Evolutionary conservation across 1,140 invertebrate genomes (phyloP), one percentile per base, ranked within the genome.

Genomic region (Cotesia typhae): DNA sequence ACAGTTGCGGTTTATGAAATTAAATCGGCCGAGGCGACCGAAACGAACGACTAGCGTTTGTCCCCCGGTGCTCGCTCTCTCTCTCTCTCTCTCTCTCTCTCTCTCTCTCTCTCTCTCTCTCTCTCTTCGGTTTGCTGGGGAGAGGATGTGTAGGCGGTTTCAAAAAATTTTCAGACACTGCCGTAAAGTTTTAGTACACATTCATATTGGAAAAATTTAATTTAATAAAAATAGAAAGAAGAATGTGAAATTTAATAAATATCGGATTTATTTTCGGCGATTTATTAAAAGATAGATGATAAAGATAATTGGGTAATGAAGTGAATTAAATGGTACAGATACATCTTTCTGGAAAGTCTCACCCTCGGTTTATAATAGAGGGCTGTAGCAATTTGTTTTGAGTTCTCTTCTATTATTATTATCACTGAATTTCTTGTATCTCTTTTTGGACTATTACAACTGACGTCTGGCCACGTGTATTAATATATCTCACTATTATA

Each of bases 1-100:
- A 85, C 84, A 86, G 84, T 87, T 86, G 85, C 82, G 84, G 84
- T 87, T 86, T 87, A 86, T 85, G 84, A 86, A 86, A 87, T 87
- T 84, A 84, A 85, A 83, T 85, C 77, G 80, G 76, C 74, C 80
- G 77, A 70, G 76, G 81, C 76, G 78, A 77, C 64, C 73, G 76
- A 76, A 83, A 82, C 77, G 77, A 80, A 77, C 81, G 76, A 77
- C 77, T 76, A 47, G 10, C 41, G 41, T 47, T 47, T 76, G 74
- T 47, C 60, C 14, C 71, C 65, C 47, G 47, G 59, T 66, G 28
- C 12, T 38, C 35, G 59, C 52, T 3, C 3, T 28, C 10, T 65
- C 52, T 3, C 3, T 28, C 12, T 38, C 35, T 28, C 28, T 28
- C 3, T 28, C 35, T 28, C 28, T 28, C 3, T 28, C 28, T 65